phyloP scores from a whole-genome alignment of 2,888 invertebrate genomes.

The Acrobeloides nanus region DNA sequence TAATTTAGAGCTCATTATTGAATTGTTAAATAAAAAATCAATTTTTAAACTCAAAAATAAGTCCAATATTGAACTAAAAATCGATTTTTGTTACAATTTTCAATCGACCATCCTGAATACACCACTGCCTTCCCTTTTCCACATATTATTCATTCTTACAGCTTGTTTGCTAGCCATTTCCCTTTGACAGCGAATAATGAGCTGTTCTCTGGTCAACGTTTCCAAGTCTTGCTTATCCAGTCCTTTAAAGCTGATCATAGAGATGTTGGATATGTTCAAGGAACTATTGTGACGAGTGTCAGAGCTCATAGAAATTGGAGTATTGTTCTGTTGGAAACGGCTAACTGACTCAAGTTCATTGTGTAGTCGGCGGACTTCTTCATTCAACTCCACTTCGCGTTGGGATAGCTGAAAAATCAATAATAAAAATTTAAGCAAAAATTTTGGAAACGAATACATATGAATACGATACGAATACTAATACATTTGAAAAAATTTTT shows the following conservation, averaged over 20 bases:
- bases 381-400: constrained; percentile 14
- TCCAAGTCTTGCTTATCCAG: constrained; percentile 18
- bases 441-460: too few relatives aligned
- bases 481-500: too few relatives aligned
- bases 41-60: too few relatives aligned
- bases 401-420: constrained; percentile 9
- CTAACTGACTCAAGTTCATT: constrained; percentile 14
- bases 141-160: constrained; percentile 11
- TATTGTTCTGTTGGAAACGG: too few relatives aligned
- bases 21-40: too few relatives aligned
- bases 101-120: too few relatives aligned
- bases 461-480: too few relatives aligned
- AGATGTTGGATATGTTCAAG: constrained; percentile 5
- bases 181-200: constrained; percentile 20
- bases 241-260: constrained; percentile 15
- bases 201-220: constrained; percentile 18
- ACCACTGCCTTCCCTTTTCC: too few relatives aligned
- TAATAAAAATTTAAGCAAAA: too few relatives aligned
- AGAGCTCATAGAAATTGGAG: too few relatives aligned
- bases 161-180: constrained; percentile 23
- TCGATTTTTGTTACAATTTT: background rate
- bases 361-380: constrained; percentile 10
- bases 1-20: too few relatives aligned
- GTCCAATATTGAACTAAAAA: constrained; percentile 8
- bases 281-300: too few relatives aligned